Evolutionary conservation across 2,888 invertebrate genomes (phyloP), one percentile per base, ranked within the genome.

Genomic region (Dasypogon diadema): DNA sequence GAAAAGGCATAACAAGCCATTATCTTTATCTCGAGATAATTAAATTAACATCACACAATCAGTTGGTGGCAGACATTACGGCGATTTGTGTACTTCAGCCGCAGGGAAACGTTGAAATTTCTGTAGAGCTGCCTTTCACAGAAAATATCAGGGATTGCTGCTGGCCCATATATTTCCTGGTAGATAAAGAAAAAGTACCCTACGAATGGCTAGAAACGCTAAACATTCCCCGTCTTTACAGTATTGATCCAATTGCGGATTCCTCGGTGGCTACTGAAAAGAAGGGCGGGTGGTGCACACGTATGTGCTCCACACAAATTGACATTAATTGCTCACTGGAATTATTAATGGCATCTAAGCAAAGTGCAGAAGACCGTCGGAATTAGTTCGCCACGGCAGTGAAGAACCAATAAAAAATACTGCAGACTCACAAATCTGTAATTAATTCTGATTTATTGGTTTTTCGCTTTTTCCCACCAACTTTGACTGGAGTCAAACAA

Each of bases 41-140:
- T 76, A 76, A 76, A 76, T 76, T 76, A 76, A 76, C 76, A 73
- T 76, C 73, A 72, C 48, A 60, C 76, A 75, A 75, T 75, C 75
- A 72, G 75, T 37, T 63, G 48, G 63, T 54, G 54, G 73, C 37
- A 26, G 56, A 24, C 51, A 60, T 60, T 63, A 74, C 24, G 34
- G 46, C 54, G 48, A 76, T 76, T 72, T 70, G 63, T 55, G 54
- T 46, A 34, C 70, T 54, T 24, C 24, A 46, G 22, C 12, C 16
- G 16, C 4, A 21, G 18, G 6, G 18, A 18, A 54, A 42, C 37
- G 60, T 24, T 4, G 26, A n/a, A 26, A 12, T 14, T 6, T n/a
- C 21, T 12, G 12, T n/a, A 42, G 42, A 14, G 24, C 21, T 46
- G 21, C 48, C 51, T 14, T 51, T 22, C 14, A 16, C 18, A 24